Evolutionary conservation across 1,140 invertebrate species (phyloP).

Genomic region (Brachystomella parvula): DNA sequence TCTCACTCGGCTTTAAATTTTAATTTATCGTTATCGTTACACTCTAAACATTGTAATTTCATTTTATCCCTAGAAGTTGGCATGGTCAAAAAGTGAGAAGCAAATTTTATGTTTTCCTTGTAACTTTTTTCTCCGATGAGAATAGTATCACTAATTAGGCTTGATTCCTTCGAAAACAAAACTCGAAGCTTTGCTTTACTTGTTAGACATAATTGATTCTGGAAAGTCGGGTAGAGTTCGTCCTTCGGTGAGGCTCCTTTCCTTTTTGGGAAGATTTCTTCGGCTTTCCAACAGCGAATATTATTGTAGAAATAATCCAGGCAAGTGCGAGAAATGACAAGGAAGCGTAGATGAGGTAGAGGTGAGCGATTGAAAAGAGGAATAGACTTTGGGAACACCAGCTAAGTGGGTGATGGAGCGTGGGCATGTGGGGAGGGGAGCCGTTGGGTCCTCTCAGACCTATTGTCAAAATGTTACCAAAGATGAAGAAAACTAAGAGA

Average conservation of each 20-base stretch:
- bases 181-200: background rate
- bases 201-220: background rate
- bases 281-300: background rate
- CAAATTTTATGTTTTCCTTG: no score
- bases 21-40: no score
- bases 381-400: constrained; percentile 72
- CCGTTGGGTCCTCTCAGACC: constrained; percentile 48
- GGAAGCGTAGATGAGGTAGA: constrained; percentile 58
- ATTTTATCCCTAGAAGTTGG: no score
- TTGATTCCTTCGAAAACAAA: no score
- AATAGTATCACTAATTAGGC: no score
- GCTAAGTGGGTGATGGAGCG: constrained; percentile 59
- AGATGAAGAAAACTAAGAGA: constrained; percentile 62
- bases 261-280: no score
- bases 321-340: constrained; percentile 52
- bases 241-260: background rate
- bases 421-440: constrained; percentile 60
- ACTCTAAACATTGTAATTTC: no score
- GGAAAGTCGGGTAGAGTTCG: background rate
- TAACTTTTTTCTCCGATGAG: no score
- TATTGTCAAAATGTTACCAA: constrained; percentile 74
- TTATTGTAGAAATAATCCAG: constrained; percentile 44
- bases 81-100: no score
- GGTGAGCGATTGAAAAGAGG: constrained; percentile 64
- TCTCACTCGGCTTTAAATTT: no score